phyloP scores from a whole-genome alignment of 2,888 invertebrate genomes.

The Trisateles emortualis region DNA sequence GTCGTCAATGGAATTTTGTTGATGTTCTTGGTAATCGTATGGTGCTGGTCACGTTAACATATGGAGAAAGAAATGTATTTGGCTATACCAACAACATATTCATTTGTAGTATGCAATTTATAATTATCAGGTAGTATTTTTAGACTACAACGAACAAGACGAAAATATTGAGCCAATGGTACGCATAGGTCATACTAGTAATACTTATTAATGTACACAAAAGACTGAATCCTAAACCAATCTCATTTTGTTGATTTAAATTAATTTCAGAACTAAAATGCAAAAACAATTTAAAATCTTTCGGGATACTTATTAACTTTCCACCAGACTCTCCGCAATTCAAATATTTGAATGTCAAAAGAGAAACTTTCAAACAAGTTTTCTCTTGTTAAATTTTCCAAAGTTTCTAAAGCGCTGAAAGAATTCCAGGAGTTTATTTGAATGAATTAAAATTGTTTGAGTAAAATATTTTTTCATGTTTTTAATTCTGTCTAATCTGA shows the following conservation, averaged over 20 bases:
- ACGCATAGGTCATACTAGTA: too few relatives aligned
- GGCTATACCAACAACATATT: neutral
- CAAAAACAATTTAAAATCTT: conserved; percentile 9
- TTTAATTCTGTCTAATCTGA: too few relatives aligned
- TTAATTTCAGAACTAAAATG: neutral
- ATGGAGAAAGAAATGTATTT: neutral
- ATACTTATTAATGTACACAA: too few relatives aligned
- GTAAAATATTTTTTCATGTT: neutral
- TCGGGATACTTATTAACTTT: conserved; percentile 11
- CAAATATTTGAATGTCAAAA: conserved; percentile 34
- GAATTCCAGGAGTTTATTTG: conserved; percentile 1
- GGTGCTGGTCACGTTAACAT: neutral
- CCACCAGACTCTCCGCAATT: conserved; percentile 14
- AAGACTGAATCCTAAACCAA: neutral
- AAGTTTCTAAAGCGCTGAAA: conserved; percentile 9
- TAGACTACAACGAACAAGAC: too few relatives aligned
- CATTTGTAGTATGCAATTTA: too few relatives aligned
- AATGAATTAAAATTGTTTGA: neutral
- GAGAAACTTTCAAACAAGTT: conserved; percentile 26
- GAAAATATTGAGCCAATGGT: too few relatives aligned
- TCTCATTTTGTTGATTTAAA: neutral
- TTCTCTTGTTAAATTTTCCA: conserved; percentile 16
- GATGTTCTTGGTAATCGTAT: conserved; percentile 36
- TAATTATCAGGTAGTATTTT: too few relatives aligned
- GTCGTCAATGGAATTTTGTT: conserved; percentile 54